Base-by-base conservation (phyloP, 2,888 invertebrate species). In the Nyleta sp. region DNA sequence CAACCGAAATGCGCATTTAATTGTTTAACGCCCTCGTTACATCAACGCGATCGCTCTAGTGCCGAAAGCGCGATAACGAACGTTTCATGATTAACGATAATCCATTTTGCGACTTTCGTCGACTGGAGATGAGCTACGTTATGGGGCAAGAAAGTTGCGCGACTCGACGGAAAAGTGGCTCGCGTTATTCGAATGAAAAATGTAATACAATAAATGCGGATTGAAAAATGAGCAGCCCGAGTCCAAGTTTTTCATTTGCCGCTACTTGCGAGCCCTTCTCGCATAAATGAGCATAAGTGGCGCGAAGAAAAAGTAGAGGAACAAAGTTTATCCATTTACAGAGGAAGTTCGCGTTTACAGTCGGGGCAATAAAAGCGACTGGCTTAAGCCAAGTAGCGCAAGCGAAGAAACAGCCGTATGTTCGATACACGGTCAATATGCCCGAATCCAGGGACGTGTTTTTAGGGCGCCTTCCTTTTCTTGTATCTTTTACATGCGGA, bases 241-340 rank as follows among this genome's bases (percentile, higher is more conserved):
- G 18, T 35, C 46, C 24, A 48, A 55, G 60, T 62, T 62, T 72
- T 62, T 53, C 48, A 72, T 72, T 62, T 48, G 52, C 62, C 24
- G 28, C 46, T 20, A 33, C 20, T 50, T 24, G 52, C 40, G 59
- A 57, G 46, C 48, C 44, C 70, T 46, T 38, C 62, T 35, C 52
- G 60, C 48, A 64, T 72, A 64, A 72, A 72, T 53, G 55, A 57
- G 50, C 17, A 59, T 50, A 42, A 64, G 59, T 55, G 65, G 57
- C 55, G 40, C 33, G 57, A 57, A 38, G 44, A 55, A 75, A 75
- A 75, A 68, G 53, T 60, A 35, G 48, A 15, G 67, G 48, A 68
- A 75, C 74, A 68, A 67, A 68, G 65, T 75, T 68, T 68, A 55
- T 75, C 75, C 68, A 68, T 68, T 68, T 62, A 55, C 62, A 62